Base-by-base conservation (phyloP, 2,888 invertebrate species). In the Drosophila prostipennis region DNA sequence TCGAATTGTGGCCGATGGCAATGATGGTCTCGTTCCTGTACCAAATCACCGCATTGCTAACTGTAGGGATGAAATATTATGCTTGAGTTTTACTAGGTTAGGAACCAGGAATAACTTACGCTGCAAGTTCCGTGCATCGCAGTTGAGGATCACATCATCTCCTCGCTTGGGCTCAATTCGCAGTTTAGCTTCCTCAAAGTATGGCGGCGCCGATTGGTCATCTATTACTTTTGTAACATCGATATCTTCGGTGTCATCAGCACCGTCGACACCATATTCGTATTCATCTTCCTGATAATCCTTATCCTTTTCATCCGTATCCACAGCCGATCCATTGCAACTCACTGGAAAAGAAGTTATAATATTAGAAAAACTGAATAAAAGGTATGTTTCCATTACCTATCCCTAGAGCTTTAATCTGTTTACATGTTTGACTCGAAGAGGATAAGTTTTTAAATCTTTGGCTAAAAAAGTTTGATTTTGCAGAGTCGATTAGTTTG, bases 11-110 rank as follows among this genome's bases (percentile, higher is more conserved):
- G 0, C 90, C 89, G 32, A 72, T 87, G 2, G 88, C 78, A 39
- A 91, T 73, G 1, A 89, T 63, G 0, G 74, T 81, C 3, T 14
- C 23, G 19, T 80, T 78, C 71, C 87, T 91, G 39, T 86, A 90
- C 91, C 91, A 91, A 68, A 91, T 80, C 5, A 87, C 83, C 3
- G 89, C 84, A 61, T 91, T 91, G 32, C 67, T 80, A 11, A 80
- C 91, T 91, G 13, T 14, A 6, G 37, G 2, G 19, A 56, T 14
- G 19, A 19, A 6, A 19, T 11, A 10, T 4, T 6, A 16, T 5
- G 11, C 1, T 7, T 6, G 10, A 7, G 13, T n/a, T 0, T 8
- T 32, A 37, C 16, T 29, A 1, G 13, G 23, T 2, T 16, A 10
- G 14, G 39, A 4, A 10, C 7, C 10, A 16, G 10, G 6, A 7